Evolutionary conservation across 2,113 vertebrate genomes (phyloP).

Genomic region (Osmerus mordax): DNA sequence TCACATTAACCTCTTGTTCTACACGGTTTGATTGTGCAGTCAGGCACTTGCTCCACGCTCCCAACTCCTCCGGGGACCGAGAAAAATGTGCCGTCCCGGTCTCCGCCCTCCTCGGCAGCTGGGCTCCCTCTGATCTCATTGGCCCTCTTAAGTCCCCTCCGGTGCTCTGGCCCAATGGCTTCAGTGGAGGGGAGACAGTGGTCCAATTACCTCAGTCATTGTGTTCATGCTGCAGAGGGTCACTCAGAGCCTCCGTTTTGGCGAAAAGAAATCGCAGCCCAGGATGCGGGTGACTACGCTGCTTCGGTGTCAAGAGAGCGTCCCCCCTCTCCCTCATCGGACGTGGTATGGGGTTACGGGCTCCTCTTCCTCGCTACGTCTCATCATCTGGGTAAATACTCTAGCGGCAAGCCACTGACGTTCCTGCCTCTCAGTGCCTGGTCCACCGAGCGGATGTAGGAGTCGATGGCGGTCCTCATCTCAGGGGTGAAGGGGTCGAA

Average conservation of each 20-base stretch:
- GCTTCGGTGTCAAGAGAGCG: background rate
- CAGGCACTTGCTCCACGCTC: constrained; percentile 1
- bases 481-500: constrained; percentile 85
- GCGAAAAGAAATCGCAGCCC: too few relatives aligned
- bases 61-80: background rate
- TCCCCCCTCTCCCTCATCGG: background rate
- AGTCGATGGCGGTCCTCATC: constrained; percentile 81
- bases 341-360: background rate
- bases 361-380: background rate
- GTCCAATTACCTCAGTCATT: constrained; percentile 31
- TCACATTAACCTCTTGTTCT: background rate
- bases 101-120: constrained; percentile 1
- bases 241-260: background rate
- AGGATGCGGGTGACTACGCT: too few relatives aligned
- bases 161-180: background rate
- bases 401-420: constrained; percentile 81
- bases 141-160: too few relatives aligned
- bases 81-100: background rate
- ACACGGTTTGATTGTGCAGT: constrained; percentile 3
- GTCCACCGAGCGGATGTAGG: constrained; percentile 83
- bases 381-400: constrained; percentile 88
- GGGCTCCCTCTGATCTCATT: background rate
- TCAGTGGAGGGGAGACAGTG: constrained; percentile 19
- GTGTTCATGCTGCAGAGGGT: background rate
- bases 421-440: constrained; percentile 79